phyloP scores from a whole-genome alignment of 2,113 vertebrate genomes.

The Mobula hypostoma region DNA sequence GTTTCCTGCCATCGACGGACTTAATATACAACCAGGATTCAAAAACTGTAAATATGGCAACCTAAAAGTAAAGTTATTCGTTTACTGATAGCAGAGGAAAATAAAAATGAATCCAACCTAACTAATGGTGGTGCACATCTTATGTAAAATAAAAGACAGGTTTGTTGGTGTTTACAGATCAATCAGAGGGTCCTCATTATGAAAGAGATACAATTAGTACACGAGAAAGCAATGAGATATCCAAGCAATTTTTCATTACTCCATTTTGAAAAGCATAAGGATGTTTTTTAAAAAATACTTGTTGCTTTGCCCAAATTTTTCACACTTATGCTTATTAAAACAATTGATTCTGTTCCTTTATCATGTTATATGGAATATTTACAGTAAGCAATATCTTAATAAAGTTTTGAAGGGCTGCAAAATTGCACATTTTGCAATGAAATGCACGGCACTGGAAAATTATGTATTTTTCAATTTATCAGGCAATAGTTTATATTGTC shows the following conservation, averaged over 20 bases:
- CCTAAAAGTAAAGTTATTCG: not conserved
- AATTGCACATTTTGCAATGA: not conserved
- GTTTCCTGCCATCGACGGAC: no score
- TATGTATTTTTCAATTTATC: not conserved
- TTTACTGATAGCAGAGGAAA: not conserved
- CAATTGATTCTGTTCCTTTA: not conserved
- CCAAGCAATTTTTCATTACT: not conserved
- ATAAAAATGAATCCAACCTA: not conserved
- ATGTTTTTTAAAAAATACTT: not conserved
- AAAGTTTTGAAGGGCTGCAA: not conserved
- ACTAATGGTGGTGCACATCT: not conserved
- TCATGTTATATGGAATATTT: not conserved
- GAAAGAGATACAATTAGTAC: not conserved
- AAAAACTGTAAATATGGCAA: no score
- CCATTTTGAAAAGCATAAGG: not conserved
- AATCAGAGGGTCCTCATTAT: not conserved
- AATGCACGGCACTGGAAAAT: not conserved
- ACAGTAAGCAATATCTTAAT: slow-evolving; percentile 6
- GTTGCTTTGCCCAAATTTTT: not conserved
- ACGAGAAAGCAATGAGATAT: not conserved
- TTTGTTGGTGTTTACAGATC: not conserved
- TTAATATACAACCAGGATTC: no score
- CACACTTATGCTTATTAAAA: not conserved
- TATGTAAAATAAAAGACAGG: not conserved
- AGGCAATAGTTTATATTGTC: not conserved